These are phyloP conservation scores for Apantesis nais DNA, from an alignment of 2,888 invertebrate genomes.

Conservation along the genomic window DNA sequence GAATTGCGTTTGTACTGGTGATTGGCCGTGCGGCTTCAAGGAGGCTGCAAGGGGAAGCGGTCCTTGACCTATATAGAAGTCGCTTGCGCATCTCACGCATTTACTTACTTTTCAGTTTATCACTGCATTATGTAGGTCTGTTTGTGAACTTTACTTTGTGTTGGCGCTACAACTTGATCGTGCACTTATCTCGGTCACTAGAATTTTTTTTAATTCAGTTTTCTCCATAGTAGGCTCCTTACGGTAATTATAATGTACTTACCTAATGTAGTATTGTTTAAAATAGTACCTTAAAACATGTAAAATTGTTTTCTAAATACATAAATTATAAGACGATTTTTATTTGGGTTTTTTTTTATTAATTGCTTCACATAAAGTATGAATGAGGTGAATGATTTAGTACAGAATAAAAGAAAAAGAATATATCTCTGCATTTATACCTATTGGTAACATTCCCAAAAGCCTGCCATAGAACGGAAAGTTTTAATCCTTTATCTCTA, in stretches of 20 bases:
- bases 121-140: conserved; percentile 35
- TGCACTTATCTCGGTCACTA: background rate
- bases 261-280: too few species aligned
- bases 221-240: background rate
- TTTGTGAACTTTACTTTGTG: background rate
- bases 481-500: too few species aligned
- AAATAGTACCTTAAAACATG: background rate
- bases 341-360: background rate
- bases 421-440: background rate
- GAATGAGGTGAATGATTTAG: background rate
- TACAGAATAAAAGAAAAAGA: background rate
- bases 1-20: conserved; percentile 67
- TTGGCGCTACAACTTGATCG: background rate
- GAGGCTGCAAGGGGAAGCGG: conserved; percentile 82
- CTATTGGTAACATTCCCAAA: background rate
- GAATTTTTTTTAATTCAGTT: background rate
- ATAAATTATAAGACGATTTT: background rate
- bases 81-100: conserved; percentile 48
- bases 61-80: conserved; percentile 78
- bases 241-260: background rate
- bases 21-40: conserved; percentile 80
- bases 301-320: background rate
- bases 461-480: too few species aligned
- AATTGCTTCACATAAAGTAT: background rate
- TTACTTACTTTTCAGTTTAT: conserved; percentile 55